phyloP scores from a whole-genome alignment of 2,113 vertebrate species.

The Gracilinanus agilis region DNA sequence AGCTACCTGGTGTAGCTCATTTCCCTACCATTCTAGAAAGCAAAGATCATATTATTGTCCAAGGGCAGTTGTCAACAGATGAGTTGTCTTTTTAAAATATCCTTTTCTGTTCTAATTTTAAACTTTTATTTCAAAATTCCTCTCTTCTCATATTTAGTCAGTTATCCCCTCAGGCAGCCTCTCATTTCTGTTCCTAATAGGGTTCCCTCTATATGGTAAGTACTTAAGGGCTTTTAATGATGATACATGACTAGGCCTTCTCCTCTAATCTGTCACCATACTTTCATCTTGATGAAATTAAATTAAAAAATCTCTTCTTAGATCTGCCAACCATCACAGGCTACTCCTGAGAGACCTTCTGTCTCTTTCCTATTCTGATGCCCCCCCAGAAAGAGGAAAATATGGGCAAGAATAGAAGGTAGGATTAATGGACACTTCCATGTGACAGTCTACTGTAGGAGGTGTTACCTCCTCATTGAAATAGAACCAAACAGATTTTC shows the following conservation, averaged over 20 bases:
- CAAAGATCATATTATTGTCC: neutral
- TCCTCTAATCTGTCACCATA: neutral
- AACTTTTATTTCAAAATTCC: neutral
- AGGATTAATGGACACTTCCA: neutral
- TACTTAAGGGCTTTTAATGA: neutral
- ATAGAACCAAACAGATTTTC: neutral
- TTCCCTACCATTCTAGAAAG: neutral
- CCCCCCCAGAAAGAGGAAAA: neutral
- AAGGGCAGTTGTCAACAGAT: neutral
- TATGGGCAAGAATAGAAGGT: neutral
- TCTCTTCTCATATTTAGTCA: neutral
- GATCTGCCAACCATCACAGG: neutral
- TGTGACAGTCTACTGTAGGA: neutral
- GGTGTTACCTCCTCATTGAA: no score
- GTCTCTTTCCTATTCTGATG: neutral
- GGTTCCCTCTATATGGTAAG: neutral
- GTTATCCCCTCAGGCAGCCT: neutral
- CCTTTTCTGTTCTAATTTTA: neutral
- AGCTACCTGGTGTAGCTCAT: neutral
- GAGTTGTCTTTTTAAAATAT: neutral
- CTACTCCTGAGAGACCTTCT: neutral
- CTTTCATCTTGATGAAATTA: neutral
- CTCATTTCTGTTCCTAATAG: neutral
- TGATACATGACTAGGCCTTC: neutral
- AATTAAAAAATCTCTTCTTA: neutral